A percentile compares a stretch with the other conserved stretches of the same genome.
Conservation (phyloP, 64 coral and sea anemone species). For the Montipora capricornis region DNA sequence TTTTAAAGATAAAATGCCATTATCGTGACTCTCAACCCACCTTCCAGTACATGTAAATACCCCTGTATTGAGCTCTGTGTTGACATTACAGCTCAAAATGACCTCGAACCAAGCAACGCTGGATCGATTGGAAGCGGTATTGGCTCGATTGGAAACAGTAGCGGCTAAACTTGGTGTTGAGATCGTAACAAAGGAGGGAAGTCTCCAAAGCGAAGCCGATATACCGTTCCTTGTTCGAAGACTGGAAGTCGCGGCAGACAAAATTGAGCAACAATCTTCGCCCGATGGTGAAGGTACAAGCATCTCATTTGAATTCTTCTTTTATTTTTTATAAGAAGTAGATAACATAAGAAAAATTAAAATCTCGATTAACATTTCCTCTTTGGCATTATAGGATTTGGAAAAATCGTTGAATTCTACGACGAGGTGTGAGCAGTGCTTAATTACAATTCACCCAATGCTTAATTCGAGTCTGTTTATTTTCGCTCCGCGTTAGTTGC, state of each 20-base stretch:
- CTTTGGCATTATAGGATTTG: constrained; percentile 46
- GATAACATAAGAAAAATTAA: too few species aligned
- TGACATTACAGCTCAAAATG: constrained; percentile 5
- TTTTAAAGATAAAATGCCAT: neutral
- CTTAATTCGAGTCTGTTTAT: neutral
- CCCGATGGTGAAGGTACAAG: constrained; percentile 1
- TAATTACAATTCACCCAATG: neutral
- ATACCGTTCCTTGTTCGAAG: constrained; percentile 50
- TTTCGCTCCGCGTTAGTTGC: neutral
- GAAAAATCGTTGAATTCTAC: constrained; percentile 60
- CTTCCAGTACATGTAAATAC: too few species aligned
- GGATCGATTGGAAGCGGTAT: constrained; percentile 1
- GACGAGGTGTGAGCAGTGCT: constrained; percentile 17
- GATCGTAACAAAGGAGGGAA: neutral
- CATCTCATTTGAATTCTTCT: neutral
- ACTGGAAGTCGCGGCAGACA: constrained; percentile 64
- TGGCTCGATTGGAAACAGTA: constrained; percentile 26
- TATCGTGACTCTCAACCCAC: too few species aligned
- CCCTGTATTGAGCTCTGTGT: too few species aligned
- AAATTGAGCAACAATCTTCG: constrained; percentile 66
- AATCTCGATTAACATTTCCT: neutral
- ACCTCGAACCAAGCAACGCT: constrained; percentile 17
- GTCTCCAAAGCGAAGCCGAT: constrained; percentile 38
- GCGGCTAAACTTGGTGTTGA: neutral
- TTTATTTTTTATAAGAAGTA: neutral